Percentiles rank a stretch among this genome's conserved stretches.
Conservation (phyloP, 1,140 invertebrate genomes). For the Panagrolaimus sp. region DNA sequence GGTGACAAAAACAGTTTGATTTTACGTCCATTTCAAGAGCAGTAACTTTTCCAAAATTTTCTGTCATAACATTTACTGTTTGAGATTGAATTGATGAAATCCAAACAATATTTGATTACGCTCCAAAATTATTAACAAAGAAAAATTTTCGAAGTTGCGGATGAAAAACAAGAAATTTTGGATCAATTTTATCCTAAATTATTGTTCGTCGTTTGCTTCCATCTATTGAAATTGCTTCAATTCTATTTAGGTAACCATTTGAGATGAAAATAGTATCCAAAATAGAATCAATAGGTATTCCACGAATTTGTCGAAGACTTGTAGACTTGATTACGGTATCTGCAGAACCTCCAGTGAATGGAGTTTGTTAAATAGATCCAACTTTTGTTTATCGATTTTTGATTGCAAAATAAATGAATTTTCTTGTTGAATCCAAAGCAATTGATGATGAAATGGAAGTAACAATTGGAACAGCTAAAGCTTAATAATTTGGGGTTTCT, state of each 20-base stretch:
- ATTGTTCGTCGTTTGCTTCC: background rate
- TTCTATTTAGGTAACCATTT: background rate
- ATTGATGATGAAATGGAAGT: constrained; percentile 8
- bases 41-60: too few relatives aligned
- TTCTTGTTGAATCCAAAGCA: constrained; percentile 14
- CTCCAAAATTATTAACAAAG: too few relatives aligned
- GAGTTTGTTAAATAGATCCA: background rate
- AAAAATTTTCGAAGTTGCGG: too few relatives aligned
- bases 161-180: too few relatives aligned
- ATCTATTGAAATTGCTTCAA: constrained; percentile 1
- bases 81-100: background rate
- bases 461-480: constrained; percentile 6
- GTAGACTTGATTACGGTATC: background rate
- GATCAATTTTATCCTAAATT: too few relatives aligned
- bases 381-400: background rate
- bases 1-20: background rate
- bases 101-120: background rate
- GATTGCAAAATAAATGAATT: background rate
- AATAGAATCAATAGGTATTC: background rate
- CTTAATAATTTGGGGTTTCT: too few relatives aligned
- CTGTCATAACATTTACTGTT: background rate
- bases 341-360: background rate
- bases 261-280: background rate
- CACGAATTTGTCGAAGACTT: background rate
- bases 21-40: background rate